Evolutionary conservation across 2,113 vertebrate genomes (phyloP).

Genomic region (Rhinopomastus cyanomelas): DNA sequence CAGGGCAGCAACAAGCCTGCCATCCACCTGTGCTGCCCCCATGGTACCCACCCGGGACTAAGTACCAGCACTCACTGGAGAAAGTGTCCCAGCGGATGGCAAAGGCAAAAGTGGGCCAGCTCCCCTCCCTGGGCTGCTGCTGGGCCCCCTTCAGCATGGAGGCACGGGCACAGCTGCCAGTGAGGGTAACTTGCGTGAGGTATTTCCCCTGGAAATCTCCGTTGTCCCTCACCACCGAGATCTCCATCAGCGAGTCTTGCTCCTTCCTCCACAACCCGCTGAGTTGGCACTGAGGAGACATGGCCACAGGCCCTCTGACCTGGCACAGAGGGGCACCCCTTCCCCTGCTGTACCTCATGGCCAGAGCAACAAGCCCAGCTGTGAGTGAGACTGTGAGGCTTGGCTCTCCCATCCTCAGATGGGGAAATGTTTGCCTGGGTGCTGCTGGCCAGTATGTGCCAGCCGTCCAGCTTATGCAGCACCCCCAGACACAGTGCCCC

Average conservation of each 20-base stretch:
- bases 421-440: background rate
- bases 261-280: slow-evolving; percentile 35
- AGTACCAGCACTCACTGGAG: slow-evolving; percentile 43
- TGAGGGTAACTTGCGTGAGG: background rate
- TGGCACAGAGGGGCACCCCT: rapidly evolving
- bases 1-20: background rate
- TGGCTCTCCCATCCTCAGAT: background rate
- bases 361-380: background rate
- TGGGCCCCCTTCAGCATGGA: background rate
- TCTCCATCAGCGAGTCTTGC: slow-evolving; percentile 40
- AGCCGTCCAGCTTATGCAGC: rapidly evolving
- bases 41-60: rapidly evolving
- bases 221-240: background rate
- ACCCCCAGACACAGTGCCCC: rapidly evolving
- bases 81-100: slow-evolving; percentile 31
- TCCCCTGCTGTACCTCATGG: rapidly evolving
- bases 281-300: slow-evolving; percentile 37
- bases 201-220: slow-evolving; percentile 45
- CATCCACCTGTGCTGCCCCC: rapidly evolving
- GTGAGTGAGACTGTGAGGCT: rapidly evolving
- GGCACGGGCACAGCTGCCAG: background rate
- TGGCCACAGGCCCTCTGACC: rapidly evolving
- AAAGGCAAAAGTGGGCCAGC: slow-evolving; percentile 40
- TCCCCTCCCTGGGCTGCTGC: background rate
- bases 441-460: background rate